A percentile compares a stretch with the other conserved stretches of the same genome.
Conservation (phyloP, 2,113 vertebrate genomes). For the Paracanthobrama guichenoti region DNA sequence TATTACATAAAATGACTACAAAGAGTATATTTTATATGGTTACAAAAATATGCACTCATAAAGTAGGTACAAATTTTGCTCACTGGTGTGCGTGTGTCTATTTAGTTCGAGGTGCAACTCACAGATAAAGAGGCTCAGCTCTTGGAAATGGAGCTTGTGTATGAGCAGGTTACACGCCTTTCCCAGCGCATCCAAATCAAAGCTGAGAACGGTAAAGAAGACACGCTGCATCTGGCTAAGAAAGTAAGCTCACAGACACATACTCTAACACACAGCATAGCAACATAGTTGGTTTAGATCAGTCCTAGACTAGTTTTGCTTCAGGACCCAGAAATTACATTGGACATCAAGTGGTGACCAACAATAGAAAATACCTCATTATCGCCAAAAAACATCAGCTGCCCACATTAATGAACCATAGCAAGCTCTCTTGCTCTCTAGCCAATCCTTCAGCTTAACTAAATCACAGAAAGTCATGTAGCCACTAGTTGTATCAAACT, state of each 20-base stretch:
- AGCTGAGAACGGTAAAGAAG: slow-evolving; percentile 72
- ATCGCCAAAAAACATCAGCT: neutral
- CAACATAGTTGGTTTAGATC: neutral
- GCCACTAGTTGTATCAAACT: slow-evolving; percentile 17
- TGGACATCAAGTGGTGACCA: neutral
- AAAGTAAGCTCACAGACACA: slow-evolving; percentile 73
- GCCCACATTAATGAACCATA: neutral
- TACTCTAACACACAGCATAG: neutral
- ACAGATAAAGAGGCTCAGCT: slow-evolving; percentile 80
- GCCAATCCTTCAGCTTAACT: neutral
- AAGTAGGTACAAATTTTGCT: neutral
- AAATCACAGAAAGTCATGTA: neutral
- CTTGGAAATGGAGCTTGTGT: slow-evolving; percentile 83
- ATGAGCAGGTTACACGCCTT: slow-evolving; percentile 80
- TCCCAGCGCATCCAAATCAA: slow-evolving; percentile 67
- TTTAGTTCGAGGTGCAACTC: slow-evolving; percentile 83
- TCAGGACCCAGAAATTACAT: neutral
- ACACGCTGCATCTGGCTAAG: slow-evolving; percentile 77
- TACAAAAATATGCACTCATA: neutral
- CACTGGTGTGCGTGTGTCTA: neutral
- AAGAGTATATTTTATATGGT: neutral
- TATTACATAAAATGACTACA: neutral
- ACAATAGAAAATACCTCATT: neutral
- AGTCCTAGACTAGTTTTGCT: neutral
- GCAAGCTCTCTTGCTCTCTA: neutral